phyloP scores from a whole-genome alignment of 2,888 invertebrate genomes.

The Latheticus oryzae region DNA sequence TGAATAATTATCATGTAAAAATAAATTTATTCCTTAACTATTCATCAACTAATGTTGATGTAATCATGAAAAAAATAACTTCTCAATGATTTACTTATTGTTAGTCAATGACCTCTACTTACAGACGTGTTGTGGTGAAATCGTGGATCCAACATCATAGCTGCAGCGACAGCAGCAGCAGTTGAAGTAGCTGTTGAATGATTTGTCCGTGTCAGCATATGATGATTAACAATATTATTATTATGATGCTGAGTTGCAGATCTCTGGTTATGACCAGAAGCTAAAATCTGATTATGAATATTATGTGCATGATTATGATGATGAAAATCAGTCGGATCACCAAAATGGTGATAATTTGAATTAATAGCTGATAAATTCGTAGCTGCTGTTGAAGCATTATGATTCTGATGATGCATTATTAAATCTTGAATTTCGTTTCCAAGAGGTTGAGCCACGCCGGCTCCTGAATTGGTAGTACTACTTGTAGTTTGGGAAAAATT shows the following conservation, averaged over 20 bases:
- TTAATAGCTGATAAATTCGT: constrained; percentile 58
- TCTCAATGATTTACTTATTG: not conserved
- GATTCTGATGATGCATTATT: constrained; percentile 65
- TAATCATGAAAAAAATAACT: constrained; percentile 3
- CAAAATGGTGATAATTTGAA: constrained; percentile 63
- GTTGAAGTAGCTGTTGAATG: constrained; percentile 64
- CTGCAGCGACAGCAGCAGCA: constrained; percentile 66
- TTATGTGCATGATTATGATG: constrained; percentile 62
- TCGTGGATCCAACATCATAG: constrained; percentile 67
- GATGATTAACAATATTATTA: constrained; percentile 61
- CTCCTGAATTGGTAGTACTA: constrained; percentile 45
- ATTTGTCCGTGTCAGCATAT: constrained; percentile 61
- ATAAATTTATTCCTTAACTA: not conserved
- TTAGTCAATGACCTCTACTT: constrained; percentile 50
- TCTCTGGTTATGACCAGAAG: constrained; percentile 58
- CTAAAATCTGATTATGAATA: constrained; percentile 63
- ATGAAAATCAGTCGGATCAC: constrained; percentile 63
- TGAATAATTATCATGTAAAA: too few relatives aligned
- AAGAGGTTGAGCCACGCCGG: constrained; percentile 56
- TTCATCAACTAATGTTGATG: not conserved
- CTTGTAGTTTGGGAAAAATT: constrained; percentile 60
- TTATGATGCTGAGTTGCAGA: constrained; percentile 59
- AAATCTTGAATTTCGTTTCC: constrained; percentile 64
- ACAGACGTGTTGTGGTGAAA: constrained; percentile 66
- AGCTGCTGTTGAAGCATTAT: constrained; percentile 52